These are phyloP conservation scores for Pectinophora gossypiella DNA, from an alignment of 1,140 invertebrate species.

Conservation along the genomic window DNA sequence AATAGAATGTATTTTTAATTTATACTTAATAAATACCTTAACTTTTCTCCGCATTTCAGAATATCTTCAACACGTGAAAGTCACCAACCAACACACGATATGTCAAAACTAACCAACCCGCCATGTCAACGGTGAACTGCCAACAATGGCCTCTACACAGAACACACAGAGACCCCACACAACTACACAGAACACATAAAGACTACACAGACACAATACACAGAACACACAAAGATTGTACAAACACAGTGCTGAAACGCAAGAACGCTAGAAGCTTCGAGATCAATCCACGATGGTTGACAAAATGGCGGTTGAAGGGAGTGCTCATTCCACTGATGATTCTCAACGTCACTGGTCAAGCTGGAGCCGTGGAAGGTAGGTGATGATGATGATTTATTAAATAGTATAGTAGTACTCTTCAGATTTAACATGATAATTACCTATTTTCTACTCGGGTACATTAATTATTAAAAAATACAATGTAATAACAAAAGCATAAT, in stretches of 20 bases:
- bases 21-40: too few relatives aligned
- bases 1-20: too few relatives aligned
- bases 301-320: constrained; percentile 38
- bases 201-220: constrained; percentile 4
- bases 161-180: background rate
- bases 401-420: background rate
- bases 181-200: constrained; percentile 1
- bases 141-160: constrained; percentile 16
- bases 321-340: constrained; percentile 46
- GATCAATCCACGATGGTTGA: constrained; percentile 19
- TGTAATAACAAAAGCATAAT: too few relatives aligned
- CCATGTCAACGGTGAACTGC: constrained; percentile 59
- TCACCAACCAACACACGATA: constrained; percentile 30
- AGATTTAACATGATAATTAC: too few relatives aligned
- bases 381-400: constrained; percentile 6
- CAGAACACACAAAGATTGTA: background rate
- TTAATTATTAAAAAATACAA: too few relatives aligned
- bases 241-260: constrained; percentile 14
- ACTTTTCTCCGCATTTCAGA: background rate
- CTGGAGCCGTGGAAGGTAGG: constrained; percentile 47
- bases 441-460: too few relatives aligned
- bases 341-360: constrained; percentile 44
- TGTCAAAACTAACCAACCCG: constrained; percentile 41
- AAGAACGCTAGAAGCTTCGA: constrained; percentile 6
- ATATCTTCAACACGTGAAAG: too few relatives aligned